Base-by-base conservation (phyloP, 2,797 vertebrate genomes). In the Lutjanus campechanus region DNA sequence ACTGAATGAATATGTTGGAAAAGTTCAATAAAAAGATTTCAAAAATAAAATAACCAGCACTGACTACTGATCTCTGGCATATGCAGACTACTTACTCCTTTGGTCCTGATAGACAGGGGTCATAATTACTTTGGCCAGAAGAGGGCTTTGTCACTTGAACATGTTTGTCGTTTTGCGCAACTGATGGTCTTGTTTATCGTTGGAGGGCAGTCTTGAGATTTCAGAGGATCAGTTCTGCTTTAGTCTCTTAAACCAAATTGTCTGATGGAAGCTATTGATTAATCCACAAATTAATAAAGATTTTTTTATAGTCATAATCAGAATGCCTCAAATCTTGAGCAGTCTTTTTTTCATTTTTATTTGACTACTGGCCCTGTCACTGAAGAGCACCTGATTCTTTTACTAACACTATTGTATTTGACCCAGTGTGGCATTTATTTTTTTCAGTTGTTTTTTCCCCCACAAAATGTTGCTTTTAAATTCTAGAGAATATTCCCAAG, bases 41-140 rank as follows among this genome's bases (percentile, higher is more conserved):
- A n/a, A n/a, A 25, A 25, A 25, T 25, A 25, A 25, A 25, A 25
- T 25, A 46, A 54, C 20, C 2, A 16, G 13, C 15, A 15, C 0
- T 55, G 19, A 20, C 22, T 43, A 19, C 65, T 7, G 10, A 55
- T 40, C 13, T 55, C 51, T 55, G n/a, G n/a, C 8, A 41, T 16
- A 4, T 40, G 19, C 17, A 8, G 29, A 17, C 20, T 54, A 6
- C 46, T 20, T 9, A 15, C 10, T 62, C 49, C 2, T 3, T 61
- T 7, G n/a, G 15, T 61, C 46, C 46, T 29, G 25, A 36, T 2
- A 1, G 59, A 49, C 12, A 8, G 16, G 17, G 20, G 4, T 49
- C 29, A 64, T 43, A 8, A 65, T 44, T n/a, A 29, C 20, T n/a
- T 6, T 1, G 1, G 40, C 3, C 0, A 3, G 0, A 1, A 53